Percentiles rank a stretch among this genome's conserved stretches.
Conservation (phyloP, 2,888 invertebrate genomes). For the Mycogona germanica region DNA sequence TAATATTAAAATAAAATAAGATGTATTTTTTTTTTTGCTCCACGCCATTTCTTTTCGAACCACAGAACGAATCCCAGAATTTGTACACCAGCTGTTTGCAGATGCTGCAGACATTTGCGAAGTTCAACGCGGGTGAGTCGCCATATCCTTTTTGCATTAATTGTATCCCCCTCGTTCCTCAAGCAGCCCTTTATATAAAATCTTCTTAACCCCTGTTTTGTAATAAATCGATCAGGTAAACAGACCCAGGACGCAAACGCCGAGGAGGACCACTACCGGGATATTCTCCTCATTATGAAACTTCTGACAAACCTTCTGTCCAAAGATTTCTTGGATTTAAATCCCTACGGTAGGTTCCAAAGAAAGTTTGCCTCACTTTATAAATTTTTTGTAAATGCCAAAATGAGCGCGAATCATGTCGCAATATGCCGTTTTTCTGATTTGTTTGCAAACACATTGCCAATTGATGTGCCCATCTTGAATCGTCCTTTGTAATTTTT, state of each 20-base stretch:
- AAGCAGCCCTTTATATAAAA: constrained; percentile 5
- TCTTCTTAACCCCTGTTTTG: constrained; percentile 3
- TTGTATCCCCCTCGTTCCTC: not conserved
- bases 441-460: not conserved
- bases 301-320: constrained; percentile 49
- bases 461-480: not conserved
- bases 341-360: constrained; percentile 25
- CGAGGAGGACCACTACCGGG: constrained; percentile 56
- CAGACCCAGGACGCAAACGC: constrained; percentile 40
- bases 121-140: constrained; percentile 33
- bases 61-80: constrained; percentile 46
- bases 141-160: not conserved
- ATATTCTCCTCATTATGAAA: constrained; percentile 66
- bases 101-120: constrained; percentile 49
- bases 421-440: too few relatives aligned
- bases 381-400: not conserved
- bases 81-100: constrained; percentile 55
- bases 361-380: not conserved
- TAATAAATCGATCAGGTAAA: constrained; percentile 21
- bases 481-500: not conserved
- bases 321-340: constrained; percentile 44
- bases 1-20: not conserved
- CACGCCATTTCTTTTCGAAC: too few relatives aligned
- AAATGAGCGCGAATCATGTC: not conserved
- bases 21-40: too few relatives aligned